Base-by-base conservation (phyloP, 1,140 invertebrate species). In the Dendroctonus valens region DNA sequence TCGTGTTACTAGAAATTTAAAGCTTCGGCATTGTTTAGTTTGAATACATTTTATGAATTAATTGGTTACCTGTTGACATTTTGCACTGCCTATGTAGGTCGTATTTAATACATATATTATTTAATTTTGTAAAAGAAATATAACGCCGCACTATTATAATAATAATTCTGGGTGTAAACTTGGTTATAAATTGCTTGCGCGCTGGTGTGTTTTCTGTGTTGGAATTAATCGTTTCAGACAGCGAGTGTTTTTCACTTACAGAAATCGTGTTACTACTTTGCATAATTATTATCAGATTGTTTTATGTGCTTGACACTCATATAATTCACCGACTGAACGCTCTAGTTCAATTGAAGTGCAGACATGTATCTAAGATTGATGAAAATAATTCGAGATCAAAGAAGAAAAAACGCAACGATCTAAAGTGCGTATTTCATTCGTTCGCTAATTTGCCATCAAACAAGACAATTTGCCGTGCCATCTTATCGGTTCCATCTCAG, bases 51-150 rank as follows among this genome's bases (percentile, higher is more conserved):
- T 51, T 2, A 15, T 15, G 49, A 7, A 51, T 51, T 51, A 51
- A 51, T 51, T 51, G 14, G 49, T 51, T 15, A 51, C 49, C 49
- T 51, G 49, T 51, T 51, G 49, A 51, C 49, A 51, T 51, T 51
- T 51, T 51, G 14, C 49, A 9, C 14, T 51, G 14, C 49, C 11
- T 51, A 51, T 12, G 11, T 51, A 51, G 49, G 49, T 15, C 49
- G 14, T 51, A 51, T 7, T 12, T 51, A 12, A n/a, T 15, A 12
- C 14, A 15, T 9, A 51, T n/a, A 51, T 12, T 51, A 51, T 51
- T 51, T 11, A 9, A 51, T 51, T 51, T 51, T 51, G 49, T 15
- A 51, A 51, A 51, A 51, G 49, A 51, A 46, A 51, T 51, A 51
- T 51, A 46, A 51, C 49, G 14, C 42, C 2, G 42, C 42, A 46